Evolutionary conservation across 2,113 vertebrate genomes (phyloP).

Genomic region (Picathartes gymnocephalus): DNA sequence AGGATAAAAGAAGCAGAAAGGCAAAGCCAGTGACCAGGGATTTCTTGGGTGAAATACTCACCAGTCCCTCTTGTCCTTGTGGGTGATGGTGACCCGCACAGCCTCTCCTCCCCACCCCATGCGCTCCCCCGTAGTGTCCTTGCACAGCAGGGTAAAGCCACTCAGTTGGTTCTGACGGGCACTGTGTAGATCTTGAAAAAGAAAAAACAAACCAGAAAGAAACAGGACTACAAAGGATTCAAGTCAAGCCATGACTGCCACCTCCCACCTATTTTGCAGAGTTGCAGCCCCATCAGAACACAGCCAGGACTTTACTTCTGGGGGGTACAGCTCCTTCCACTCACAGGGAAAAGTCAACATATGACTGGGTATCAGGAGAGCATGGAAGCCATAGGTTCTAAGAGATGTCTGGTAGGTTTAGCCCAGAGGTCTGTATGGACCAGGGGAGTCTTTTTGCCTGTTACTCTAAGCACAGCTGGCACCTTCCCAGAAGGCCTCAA

Average conservation of each 20-base stretch:
- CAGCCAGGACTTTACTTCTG: not conserved
- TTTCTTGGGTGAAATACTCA: slow-evolving; percentile 52
- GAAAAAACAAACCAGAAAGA: not conserved
- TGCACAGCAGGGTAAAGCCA: slow-evolving; percentile 82
- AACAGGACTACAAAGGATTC: not conserved
- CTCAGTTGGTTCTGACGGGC: slow-evolving; percentile 72
- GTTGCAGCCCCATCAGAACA: not conserved
- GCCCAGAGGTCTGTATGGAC: not conserved
- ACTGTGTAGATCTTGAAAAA: slow-evolving; percentile 70
- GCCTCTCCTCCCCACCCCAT: slow-evolving; percentile 80
- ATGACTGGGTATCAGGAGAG: not conserved
- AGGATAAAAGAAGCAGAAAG: not conserved
- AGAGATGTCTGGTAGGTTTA: not conserved
- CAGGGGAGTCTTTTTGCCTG: not conserved
- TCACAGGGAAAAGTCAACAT: not conserved
- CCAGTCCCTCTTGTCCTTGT: slow-evolving; percentile 82
- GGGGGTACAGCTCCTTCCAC: not conserved
- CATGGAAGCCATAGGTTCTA: not conserved
- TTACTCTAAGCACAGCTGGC: not conserved
- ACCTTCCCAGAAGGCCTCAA: not conserved
- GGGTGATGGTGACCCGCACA: slow-evolving; percentile 77
- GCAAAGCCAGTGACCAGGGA: not conserved
- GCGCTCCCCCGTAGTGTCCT: slow-evolving; percentile 74
- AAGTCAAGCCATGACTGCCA: not conserved
- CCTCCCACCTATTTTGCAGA: not conserved